Evolutionary conservation across 2,113 vertebrate genomes (phyloP), one percentile per base, ranked within the genome.

Genomic region (Poeciliopsis turrubarensis): DNA sequence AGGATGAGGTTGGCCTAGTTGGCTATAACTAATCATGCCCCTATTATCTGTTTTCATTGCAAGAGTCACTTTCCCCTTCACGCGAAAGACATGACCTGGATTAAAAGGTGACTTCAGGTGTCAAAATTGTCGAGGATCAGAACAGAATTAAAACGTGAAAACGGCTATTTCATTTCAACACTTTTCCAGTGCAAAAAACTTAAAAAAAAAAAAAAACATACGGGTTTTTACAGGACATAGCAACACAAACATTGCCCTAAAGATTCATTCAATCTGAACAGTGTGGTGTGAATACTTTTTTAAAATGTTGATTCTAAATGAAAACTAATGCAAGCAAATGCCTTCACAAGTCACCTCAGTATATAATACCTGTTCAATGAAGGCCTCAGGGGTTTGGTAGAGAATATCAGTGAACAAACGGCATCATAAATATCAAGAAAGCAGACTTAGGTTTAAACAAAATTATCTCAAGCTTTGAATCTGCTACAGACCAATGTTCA

Each of bases 1-100:
- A 54, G 29, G 75, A 67, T 37, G 79, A 77, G 57, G 57, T 41
- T 70, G 76, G 47, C 78, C 82, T 64, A 73, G 44, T 78, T 85
- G 70, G 37, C 54, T 15, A 14, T 11, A 27, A 44, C 62, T 70
- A 71, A 69, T 73, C 31, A 47, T 30, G 37, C 25, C 54, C 29
- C 31, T 47, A 60, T 27, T 65, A 77, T 72, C 70, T 41, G 62
- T 51, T 75, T 9, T 15, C 60, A 34, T 67, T 44, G 25, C n/a
- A 60, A 30, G 51, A 26, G 37, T 67, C 4, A 5, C 54, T 65
- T 88, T 25, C 68, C 68, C 60, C 70, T 65, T 12, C 51, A 72
- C 57, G 68, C 1, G 8, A 27, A 70, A 73, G 22, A 30, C 60
- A 26, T 74, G 77, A 60, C 44, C 70, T 65, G 69, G 51, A 83